Conservation (phyloP, 2,888 invertebrate genomes). For the Salpingus planirostris region DNA sequence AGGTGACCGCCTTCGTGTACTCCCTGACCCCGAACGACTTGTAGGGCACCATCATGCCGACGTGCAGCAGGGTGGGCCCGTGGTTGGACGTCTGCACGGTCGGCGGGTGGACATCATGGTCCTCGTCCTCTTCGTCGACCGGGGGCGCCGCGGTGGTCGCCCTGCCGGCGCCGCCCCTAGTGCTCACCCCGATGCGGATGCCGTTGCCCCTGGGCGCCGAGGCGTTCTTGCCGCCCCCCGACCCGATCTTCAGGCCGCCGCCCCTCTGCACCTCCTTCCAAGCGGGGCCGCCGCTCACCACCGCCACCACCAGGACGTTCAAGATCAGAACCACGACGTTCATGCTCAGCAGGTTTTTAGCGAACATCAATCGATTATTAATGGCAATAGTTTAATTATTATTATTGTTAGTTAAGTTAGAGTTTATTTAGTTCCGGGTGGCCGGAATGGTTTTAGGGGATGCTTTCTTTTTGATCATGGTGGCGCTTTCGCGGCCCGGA, state of each 20-base stretch:
- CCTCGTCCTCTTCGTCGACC: slow-evolving; percentile 36
- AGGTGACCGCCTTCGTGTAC: slow-evolving; percentile 61
- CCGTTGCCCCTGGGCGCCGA: slow-evolving; percentile 36
- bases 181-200: slow-evolving; percentile 33
- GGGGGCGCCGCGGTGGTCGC: slow-evolving; percentile 27
- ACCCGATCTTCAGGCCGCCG: slow-evolving; percentile 35
- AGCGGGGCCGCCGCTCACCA: slow-evolving; percentile 39
- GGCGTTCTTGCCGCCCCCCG: slow-evolving; percentile 28
- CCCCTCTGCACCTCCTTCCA: slow-evolving; percentile 41
- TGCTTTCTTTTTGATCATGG: slow-evolving; percentile 1
- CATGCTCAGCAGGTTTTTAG: slow-evolving; percentile 23
- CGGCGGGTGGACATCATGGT: slow-evolving; percentile 28
- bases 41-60: slow-evolving; percentile 69
- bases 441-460: neutral
- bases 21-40: slow-evolving; percentile 67
- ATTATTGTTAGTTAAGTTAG: too few relatives aligned
- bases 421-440: too few relatives aligned
- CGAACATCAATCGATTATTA: slow-evolving; percentile 9
- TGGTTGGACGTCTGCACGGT: slow-evolving; percentile 24
- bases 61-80: slow-evolving; percentile 40
- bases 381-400: too few relatives aligned
- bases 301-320: slow-evolving; percentile 34
- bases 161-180: slow-evolving; percentile 25
- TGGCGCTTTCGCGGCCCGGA: too few relatives aligned
- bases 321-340: slow-evolving; percentile 32